Evolutionary conservation across 2,888 invertebrate species (phyloP).

Genomic region (Ernsta delagoae): DNA sequence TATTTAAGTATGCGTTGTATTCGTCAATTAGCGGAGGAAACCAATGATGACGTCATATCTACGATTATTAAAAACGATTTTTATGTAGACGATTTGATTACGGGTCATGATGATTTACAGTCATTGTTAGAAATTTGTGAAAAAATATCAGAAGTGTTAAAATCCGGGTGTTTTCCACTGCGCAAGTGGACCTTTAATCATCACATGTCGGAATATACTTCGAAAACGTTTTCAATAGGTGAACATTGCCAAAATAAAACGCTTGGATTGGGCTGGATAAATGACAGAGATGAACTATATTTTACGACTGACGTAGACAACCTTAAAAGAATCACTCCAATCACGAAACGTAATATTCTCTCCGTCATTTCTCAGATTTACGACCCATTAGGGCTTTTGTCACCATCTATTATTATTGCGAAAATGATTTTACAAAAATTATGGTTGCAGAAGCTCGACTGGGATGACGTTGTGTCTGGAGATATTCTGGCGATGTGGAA

Average conservation of each 20-base stretch:
- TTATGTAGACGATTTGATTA: slow-evolving; percentile 44
- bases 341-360: slow-evolving; percentile 5
- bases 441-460: not conserved
- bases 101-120: slow-evolving; percentile 30
- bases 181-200: slow-evolving; percentile 10
- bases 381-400: slow-evolving; percentile 1
- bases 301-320: not conserved
- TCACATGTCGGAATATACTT: not conserved
- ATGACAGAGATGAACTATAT: slow-evolving; percentile 5
- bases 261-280: slow-evolving; percentile 4
- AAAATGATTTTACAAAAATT: not conserved
- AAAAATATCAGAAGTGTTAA: slow-evolving; percentile 1
- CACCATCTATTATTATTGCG: not conserved
- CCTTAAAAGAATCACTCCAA: not conserved
- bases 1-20: slow-evolving; percentile 43
- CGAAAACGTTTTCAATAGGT: not conserved
- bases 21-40: slow-evolving; percentile 41
- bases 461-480: not conserved
- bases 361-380: slow-evolving; percentile 9
- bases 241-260: slow-evolving; percentile 11
- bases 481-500: slow-evolving; percentile 9
- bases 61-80: slow-evolving; percentile 41
- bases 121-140: slow-evolving; percentile 11
- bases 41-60: slow-evolving; percentile 36
- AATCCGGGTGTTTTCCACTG: not conserved